phyloP scores from a whole-genome alignment of 2,113 vertebrate genomes.

The Tor tambroides region DNA sequence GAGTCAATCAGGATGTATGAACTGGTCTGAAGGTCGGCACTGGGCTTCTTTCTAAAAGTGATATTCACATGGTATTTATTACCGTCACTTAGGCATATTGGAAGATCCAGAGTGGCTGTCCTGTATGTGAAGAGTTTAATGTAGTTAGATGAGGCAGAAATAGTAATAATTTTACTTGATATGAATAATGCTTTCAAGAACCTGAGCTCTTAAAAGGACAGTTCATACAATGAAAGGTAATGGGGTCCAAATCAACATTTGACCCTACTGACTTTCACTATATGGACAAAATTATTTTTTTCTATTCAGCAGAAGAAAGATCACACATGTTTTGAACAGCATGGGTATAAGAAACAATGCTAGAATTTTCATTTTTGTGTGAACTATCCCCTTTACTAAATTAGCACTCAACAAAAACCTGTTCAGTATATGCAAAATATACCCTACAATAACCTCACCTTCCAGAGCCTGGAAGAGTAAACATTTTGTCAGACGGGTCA shows the following conservation, averaged over 20 bases:
- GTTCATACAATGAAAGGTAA: neutral
- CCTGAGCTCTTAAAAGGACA: neutral
- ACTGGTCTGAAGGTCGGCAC: constrained; percentile 54
- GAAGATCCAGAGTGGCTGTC: constrained; percentile 71
- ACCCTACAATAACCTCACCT: constrained; percentile 71
- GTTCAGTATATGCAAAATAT: neutral
- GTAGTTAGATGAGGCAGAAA: neutral
- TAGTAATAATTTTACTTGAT: neutral
- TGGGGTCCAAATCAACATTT: neutral
- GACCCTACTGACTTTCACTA: neutral
- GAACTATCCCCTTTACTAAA: neutral
- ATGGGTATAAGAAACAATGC: neutral
- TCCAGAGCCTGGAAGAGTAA: constrained; percentile 73
- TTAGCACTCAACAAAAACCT: neutral
- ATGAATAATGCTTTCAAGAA: neutral
- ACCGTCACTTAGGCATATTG: constrained; percentile 78
- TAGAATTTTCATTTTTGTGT: neutral
- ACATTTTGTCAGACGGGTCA: constrained; percentile 56
- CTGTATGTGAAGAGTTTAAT: constrained; percentile 64
- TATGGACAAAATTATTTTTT: neutral
- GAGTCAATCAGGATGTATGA: constrained; percentile 84
- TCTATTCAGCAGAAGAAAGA: neutral
- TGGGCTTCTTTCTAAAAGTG: constrained; percentile 75
- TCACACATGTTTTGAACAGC: neutral
- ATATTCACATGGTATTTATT: constrained; percentile 80